These are phyloP conservation scores for Neodiprion pinetum DNA, from an alignment of 1,140 invertebrate genomes.

Conservation along the genomic window DNA sequence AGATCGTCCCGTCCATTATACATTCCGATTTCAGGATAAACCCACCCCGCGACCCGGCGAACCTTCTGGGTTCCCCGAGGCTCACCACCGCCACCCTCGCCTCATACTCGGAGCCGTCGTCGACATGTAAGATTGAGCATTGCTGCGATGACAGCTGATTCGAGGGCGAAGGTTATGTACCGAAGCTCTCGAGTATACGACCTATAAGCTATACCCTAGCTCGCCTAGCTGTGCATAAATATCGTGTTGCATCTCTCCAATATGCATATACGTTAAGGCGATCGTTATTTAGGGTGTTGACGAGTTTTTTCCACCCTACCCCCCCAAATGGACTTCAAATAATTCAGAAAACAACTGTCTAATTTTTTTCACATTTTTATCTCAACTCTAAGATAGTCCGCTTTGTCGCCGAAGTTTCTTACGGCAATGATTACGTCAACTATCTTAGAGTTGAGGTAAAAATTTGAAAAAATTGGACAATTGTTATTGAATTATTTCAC, in stretches of 20 bases:
- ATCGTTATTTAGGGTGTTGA: too few species aligned
- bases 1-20: slow-evolving; percentile 55
- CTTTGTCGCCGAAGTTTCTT: too few species aligned
- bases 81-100: slow-evolving; percentile 1
- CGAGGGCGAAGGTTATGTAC: not conserved
- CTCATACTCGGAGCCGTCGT: not conserved
- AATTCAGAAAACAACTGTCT: too few species aligned
- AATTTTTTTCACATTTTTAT: too few species aligned
- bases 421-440: too few species aligned
- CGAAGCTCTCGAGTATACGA: not conserved
- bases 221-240: not conserved
- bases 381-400: too few species aligned
- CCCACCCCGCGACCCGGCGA: slow-evolving; percentile 15
- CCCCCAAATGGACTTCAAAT: too few species aligned
- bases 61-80: not conserved
- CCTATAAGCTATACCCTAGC: not conserved
- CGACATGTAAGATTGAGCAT: slow-evolving; percentile 12
- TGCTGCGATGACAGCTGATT: slow-evolving; percentile 3
- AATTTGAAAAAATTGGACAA: too few species aligned
- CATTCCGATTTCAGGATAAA: slow-evolving; percentile 59
- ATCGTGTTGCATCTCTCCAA: not conserved
- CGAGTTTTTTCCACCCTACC: too few species aligned
- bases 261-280: too few species aligned
- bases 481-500: too few species aligned
- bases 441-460: too few species aligned